These are phyloP conservation scores for Oligia latruncula DNA, from an alignment of 2,888 invertebrate genomes.

Conservation along the genomic window DNA sequence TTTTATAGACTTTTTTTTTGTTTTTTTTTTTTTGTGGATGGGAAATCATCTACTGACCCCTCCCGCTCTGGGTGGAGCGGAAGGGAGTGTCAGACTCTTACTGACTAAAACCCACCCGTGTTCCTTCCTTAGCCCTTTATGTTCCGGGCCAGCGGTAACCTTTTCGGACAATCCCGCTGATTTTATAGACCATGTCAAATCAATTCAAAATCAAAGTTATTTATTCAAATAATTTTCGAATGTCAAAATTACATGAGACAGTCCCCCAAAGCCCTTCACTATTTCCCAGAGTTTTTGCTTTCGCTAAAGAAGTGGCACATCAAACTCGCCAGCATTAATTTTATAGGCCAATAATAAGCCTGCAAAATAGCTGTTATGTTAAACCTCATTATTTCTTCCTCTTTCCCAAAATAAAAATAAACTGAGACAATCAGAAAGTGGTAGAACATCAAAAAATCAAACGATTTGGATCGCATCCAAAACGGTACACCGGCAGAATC, in stretches of 20 bases:
- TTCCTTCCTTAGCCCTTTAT: too few relatives aligned
- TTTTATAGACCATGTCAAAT: background rate
- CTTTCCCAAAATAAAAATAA: background rate
- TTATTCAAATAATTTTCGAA: background rate
- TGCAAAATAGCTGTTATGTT: background rate
- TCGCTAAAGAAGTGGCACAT: background rate
- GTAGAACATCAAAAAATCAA: conserved; percentile 3
- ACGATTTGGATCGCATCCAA: conserved; percentile 49
- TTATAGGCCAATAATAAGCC: background rate
- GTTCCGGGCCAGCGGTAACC: too few relatives aligned
- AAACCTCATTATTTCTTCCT: background rate
- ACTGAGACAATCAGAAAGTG: background rate
- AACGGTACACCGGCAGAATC: conserved; percentile 22
- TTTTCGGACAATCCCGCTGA: too few relatives aligned
- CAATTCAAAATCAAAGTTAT: too few relatives aligned
- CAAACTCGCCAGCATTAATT: background rate
- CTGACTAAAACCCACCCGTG: too few relatives aligned
- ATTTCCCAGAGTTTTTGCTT: background rate
- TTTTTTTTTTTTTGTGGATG: too few relatives aligned
- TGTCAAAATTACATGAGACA: background rate
- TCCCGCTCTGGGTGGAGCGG: too few relatives aligned
- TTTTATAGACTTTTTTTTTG: background rate
- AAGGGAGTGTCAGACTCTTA: too few relatives aligned
- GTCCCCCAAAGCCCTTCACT: background rate
- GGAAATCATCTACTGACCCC: too few relatives aligned